phyloP scores from a whole-genome alignment of 2,888 invertebrate species.

The Dione juno region DNA sequence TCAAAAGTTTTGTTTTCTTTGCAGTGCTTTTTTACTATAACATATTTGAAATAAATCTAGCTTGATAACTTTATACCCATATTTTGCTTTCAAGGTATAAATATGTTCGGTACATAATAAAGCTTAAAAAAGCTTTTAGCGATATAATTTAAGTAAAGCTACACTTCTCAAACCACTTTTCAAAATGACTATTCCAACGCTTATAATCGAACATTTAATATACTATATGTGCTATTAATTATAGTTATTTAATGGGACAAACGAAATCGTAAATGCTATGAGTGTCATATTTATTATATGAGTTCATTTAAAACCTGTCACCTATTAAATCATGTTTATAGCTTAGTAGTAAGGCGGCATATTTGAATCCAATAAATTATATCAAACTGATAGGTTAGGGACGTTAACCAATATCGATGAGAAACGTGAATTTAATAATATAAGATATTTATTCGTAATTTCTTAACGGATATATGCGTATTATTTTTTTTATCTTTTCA shows the following conservation, averaged over 20 bases:
- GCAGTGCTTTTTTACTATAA: no score
- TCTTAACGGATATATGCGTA: slow-evolving; percentile 67
- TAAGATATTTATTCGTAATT: slow-evolving; percentile 35
- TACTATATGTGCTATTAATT: slow-evolving; percentile 17
- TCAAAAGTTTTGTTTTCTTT: no score
- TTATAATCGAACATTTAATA: slow-evolving; percentile 6
- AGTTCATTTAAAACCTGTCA: slow-evolving; percentile 46
- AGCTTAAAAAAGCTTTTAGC: not conserved
- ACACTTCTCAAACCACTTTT: not conserved
- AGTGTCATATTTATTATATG: slow-evolving; percentile 43
- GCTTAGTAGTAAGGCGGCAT: slow-evolving; percentile 41
- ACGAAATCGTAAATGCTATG: slow-evolving; percentile 38
- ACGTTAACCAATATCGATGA: slow-evolving; percentile 39
- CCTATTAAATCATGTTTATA: slow-evolving; percentile 46
- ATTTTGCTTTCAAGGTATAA: no score
- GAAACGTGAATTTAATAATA: slow-evolving; percentile 43
- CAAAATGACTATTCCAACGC: not conserved
- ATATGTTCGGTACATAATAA: not conserved
- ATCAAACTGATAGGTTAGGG: slow-evolving; percentile 41
- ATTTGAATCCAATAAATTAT: slow-evolving; percentile 43
- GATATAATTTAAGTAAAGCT: no score
- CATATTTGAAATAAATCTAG: no score
- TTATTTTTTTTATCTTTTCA: slow-evolving; percentile 46
- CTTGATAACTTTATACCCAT: no score
- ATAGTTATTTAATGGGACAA: slow-evolving; percentile 27